Conservation (phyloP, 2,888 invertebrate genomes). For the Onchidella celtica region DNA sequence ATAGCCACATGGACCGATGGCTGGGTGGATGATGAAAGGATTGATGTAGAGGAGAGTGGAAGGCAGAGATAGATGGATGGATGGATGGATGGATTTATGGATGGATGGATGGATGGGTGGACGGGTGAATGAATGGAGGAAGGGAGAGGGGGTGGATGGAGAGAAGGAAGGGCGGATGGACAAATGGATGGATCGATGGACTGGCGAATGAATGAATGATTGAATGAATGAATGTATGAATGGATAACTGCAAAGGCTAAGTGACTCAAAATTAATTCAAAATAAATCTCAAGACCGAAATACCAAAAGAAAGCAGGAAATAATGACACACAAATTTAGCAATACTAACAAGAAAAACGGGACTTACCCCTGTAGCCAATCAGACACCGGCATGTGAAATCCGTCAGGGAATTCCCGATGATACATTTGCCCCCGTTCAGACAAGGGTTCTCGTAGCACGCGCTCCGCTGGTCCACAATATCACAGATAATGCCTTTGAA, state of each 20-base stretch:
- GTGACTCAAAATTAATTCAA: too few species aligned
- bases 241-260: too few species aligned
- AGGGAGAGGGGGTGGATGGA: background rate
- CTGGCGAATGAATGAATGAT: background rate
- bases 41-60: background rate
- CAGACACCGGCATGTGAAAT: constrained; percentile 93
- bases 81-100: too few species aligned
- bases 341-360: background rate
- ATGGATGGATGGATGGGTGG: background rate
- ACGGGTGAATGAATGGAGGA: background rate
- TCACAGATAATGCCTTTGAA: constrained; percentile 96
- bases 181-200: too few species aligned
- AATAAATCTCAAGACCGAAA: too few species aligned
- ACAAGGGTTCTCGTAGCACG: constrained; percentile 94
- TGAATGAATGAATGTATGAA: background rate
- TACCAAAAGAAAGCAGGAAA: too few species aligned
- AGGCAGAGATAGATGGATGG: too few species aligned
- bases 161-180: background rate
- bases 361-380: constrained; percentile 86
- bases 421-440: constrained; percentile 93
- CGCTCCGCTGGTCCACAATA: constrained; percentile 89
- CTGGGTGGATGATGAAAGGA: background rate
- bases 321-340: too few species aligned
- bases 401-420: constrained; percentile 87
- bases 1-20: background rate